Evolutionary conservation across 2,888 invertebrate genomes (phyloP).

Genomic region (Galeopsomyia nigrocyanea): DNA sequence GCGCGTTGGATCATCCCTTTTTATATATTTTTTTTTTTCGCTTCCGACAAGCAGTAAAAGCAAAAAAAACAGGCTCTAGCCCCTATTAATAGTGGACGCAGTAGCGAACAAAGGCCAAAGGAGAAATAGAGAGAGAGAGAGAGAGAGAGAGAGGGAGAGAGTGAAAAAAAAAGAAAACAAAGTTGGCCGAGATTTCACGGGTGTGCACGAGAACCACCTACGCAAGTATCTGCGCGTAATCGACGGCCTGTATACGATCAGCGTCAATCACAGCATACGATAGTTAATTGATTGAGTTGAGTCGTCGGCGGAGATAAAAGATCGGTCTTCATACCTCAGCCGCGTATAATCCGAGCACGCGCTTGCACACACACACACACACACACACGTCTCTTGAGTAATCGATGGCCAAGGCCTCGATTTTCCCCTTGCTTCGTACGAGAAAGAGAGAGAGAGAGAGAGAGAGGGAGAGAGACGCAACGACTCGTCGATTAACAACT

Average conservation of each 20-base stretch:
- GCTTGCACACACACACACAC: no score
- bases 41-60: background rate
- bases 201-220: background rate
- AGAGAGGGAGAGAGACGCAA: no score
- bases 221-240: background rate
- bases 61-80: no score
- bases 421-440: no score
- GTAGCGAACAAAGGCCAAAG: background rate
- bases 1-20: background rate
- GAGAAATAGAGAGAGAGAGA: background rate
- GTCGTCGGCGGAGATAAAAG: conserved; percentile 1
- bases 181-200: no score
- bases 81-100: conserved; percentile 16
- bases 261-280: conserved; percentile 23
- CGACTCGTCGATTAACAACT: no score
- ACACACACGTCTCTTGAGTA: no score
- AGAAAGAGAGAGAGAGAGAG: no score
- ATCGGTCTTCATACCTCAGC: background rate
- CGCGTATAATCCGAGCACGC: no score
- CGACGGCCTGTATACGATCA: background rate
- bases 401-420: no score
- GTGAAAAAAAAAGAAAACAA: no score
- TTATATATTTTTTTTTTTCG: background rate
- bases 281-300: conserved; percentile 40
- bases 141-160: no score